These are phyloP conservation scores for Leptopilina clavipes DNA, from an alignment of 1,140 invertebrate genomes.

Conservation along the genomic window DNA sequence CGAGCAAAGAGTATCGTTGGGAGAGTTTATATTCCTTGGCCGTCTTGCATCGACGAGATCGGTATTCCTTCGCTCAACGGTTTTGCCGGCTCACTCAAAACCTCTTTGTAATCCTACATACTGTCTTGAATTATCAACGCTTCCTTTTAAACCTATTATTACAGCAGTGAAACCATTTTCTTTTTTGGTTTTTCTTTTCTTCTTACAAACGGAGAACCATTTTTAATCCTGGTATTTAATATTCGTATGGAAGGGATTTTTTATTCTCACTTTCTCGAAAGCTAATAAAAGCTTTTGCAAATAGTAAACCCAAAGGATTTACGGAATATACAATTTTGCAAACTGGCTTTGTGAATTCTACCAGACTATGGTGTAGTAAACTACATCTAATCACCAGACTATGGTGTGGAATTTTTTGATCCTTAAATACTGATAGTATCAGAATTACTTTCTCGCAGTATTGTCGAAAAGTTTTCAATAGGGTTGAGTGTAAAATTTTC, in stretches of 20 bases:
- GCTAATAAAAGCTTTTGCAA: not conserved
- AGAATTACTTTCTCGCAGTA: no score
- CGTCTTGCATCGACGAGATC: slow-evolving; percentile 41
- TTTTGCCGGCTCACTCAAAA: not conserved
- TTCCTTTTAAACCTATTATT: slow-evolving; percentile 24
- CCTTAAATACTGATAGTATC: no score
- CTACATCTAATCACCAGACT: no score
- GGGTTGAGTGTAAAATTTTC: no score
- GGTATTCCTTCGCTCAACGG: slow-evolving; percentile 36
- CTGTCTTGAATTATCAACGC: slow-evolving; percentile 25
- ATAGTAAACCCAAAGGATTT: not conserved
- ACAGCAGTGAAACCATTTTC: slow-evolving; percentile 13
- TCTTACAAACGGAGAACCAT: not conserved
- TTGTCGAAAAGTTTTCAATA: no score
- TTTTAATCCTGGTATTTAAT: slow-evolving; percentile 12
- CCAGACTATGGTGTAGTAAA: no score
- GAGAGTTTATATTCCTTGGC: slow-evolving; percentile 45
- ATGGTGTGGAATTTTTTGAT: no score
- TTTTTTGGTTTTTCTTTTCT: no score
- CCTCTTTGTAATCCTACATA: slow-evolving; percentile 24
- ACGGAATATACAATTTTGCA: no score
- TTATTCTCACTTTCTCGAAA: not conserved
- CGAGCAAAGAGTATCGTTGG: slow-evolving; percentile 49
- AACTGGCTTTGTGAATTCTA: no score
- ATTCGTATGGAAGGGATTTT: not conserved